phyloP scores from a whole-genome alignment of 2,888 invertebrate genomes.

The Galerucella nymphaeae region DNA sequence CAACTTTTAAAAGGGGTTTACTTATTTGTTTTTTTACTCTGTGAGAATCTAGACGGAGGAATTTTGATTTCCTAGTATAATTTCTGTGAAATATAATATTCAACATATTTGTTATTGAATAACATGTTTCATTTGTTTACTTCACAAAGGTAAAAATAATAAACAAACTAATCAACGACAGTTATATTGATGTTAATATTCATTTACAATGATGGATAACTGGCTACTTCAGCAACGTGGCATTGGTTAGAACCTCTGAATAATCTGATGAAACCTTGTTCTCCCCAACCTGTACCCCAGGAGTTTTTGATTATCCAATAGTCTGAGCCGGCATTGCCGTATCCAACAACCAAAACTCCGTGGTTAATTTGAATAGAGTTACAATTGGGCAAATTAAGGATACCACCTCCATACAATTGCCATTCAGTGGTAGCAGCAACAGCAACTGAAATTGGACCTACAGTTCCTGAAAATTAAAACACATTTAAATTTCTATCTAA shows the following conservation, averaged over 20 bases:
- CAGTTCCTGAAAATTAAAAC: conserved; percentile 70
- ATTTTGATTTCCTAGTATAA: too few relatives aligned
- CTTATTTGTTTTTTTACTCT: too few relatives aligned
- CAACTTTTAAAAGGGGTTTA: too few relatives aligned
- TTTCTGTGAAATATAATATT: too few relatives aligned
- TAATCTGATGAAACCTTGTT: conserved; percentile 52
- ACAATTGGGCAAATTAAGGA: conserved; percentile 83
- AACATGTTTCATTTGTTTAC: too few relatives aligned
- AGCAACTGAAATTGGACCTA: conserved; percentile 88
- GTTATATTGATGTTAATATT: background rate
- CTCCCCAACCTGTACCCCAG: conserved; percentile 46
- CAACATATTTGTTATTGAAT: too few relatives aligned
- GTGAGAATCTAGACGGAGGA: too few relatives aligned
- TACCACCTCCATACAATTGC: conserved; percentile 82
- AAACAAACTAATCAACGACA: background rate
- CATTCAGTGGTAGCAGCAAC: conserved; percentile 81
- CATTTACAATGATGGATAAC: background rate
- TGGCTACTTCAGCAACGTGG: conserved; percentile 63
- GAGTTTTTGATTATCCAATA: conserved; percentile 76
- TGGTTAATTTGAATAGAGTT: conserved; percentile 75
- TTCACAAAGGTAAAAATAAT: background rate
- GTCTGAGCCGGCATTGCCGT: conserved; percentile 69
- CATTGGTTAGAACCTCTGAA: conserved; percentile 73
- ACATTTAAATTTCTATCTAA: too few relatives aligned
- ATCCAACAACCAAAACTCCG: conserved; percentile 82